Conservation (phyloP, 92 coral and sea anemone genomes). For the Zoanthus gigantus region DNA sequence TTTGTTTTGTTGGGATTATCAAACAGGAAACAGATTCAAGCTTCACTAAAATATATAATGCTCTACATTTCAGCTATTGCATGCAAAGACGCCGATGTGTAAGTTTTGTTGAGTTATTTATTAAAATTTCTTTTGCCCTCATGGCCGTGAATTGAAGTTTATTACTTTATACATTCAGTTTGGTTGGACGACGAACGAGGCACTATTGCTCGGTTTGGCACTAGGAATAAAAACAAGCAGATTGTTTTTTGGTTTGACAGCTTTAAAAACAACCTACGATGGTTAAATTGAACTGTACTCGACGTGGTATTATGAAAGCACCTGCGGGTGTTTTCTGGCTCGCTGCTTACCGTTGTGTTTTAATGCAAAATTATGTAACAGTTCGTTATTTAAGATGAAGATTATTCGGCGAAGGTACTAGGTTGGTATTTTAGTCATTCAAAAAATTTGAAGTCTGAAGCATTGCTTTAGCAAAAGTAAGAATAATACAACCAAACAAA, state of each 20-base stretch:
- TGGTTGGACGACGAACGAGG: neutral
- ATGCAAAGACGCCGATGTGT: neutral
- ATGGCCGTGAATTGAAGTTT: neutral
- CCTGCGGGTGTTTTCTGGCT: neutral
- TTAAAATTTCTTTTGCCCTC: neutral
- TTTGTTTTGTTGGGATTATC: neutral
- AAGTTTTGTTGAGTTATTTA: neutral
- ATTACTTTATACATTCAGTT: neutral
- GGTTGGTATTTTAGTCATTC: neutral
- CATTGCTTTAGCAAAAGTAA: neutral
- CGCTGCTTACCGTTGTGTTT: neutral
- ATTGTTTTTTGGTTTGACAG: neutral
- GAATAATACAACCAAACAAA: neutral
- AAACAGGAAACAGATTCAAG: neutral
- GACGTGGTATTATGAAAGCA: neutral
- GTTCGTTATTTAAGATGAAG: neutral
- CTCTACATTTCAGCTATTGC: neutral
- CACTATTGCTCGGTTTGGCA: neutral
- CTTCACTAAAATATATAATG: neutral
- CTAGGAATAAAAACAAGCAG: neutral
- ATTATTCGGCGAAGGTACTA: neutral
- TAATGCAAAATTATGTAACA: neutral
- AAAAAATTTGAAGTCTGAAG: neutral
- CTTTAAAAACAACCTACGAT: neutral
- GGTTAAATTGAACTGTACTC: neutral